A percentile compares a stretch with the other conserved stretches of the same genome.
phyloP scores from a whole-genome alignment of 2,797 vertebrate genomes.

The Phrynocephalus forsythii region DNA sequence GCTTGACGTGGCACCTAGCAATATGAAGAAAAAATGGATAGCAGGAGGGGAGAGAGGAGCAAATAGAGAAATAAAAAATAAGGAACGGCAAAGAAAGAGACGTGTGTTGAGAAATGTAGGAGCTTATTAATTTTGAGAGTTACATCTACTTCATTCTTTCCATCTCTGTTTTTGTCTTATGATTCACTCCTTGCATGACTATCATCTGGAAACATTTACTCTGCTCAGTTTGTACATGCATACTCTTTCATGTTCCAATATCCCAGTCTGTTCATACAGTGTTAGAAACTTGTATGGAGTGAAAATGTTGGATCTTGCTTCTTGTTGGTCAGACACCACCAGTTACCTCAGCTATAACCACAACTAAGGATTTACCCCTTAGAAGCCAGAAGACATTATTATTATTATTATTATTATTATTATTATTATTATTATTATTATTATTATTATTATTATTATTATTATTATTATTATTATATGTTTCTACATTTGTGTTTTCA shows the following conservation, averaged over 20 bases:
- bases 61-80: constrained; percentile 59
- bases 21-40: constrained; percentile 69
- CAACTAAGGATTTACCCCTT: too few relatives aligned
- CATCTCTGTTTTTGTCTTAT: neutral
- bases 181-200: neutral
- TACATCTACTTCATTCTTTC: neutral
- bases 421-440: too few relatives aligned
- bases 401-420: too few relatives aligned
- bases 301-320: neutral
- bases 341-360: neutral
- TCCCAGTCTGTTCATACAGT: neutral
- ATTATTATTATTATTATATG: too few relatives aligned
- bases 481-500: neutral
- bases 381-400: neutral
- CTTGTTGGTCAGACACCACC: neutral
- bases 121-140: neutral
- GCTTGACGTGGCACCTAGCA: constrained; percentile 81
- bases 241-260: neutral
- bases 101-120: constrained; percentile 51
- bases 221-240: neutral
- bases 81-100: constrained; percentile 53
- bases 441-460: too few relatives aligned
- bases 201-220: neutral
- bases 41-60: constrained; percentile 43
- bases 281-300: neutral